Percentiles rank a stretch among this genome's conserved stretches.
These are phyloP conservation scores for Etheostoma nigrum DNA, from an alignment of 2,797 vertebrate species.

Conservation along the genomic window DNA sequence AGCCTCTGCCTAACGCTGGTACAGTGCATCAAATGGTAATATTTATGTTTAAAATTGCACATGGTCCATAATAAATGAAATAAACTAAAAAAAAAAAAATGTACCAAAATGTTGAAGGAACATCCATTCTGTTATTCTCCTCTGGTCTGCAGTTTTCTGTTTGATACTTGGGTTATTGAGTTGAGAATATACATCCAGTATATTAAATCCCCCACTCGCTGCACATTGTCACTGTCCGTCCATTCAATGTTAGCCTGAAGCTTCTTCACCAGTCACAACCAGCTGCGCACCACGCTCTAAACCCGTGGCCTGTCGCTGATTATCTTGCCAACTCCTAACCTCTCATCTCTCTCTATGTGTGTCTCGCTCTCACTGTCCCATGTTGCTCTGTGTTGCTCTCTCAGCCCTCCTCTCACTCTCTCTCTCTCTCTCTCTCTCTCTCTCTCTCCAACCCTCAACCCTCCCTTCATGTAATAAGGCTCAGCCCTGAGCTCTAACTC, in stretches of 20 bases:
- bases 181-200: conserved; percentile 28
- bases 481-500: conserved; percentile 73
- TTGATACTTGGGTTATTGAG: conserved; percentile 15
- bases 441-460: conserved; percentile 8
- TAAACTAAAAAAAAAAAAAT: neutral
- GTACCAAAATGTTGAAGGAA: conserved; percentile 10
- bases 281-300: conserved; percentile 67
- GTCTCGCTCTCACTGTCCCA: conserved; percentile 39
- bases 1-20: too few species aligned
- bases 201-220: conserved; percentile 38
- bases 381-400: conserved; percentile 46
- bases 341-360: conserved; percentile 41
- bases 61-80: too few species aligned
- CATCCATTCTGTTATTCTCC: conserved; percentile 17
- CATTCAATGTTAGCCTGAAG: conserved; percentile 53
- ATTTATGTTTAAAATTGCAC: too few species aligned
- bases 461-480: conserved; percentile 55
- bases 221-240: conserved; percentile 49
- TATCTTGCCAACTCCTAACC: conserved; percentile 61
- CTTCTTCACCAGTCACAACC: conserved; percentile 62
- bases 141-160: conserved; percentile 21
- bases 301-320: conserved; percentile 63
- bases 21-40: too few species aligned
- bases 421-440: conserved; percentile 14
- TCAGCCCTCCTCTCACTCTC: conserved; percentile 32